Conservation (phyloP, 1,140 invertebrate genomes). For the Brachystomella parvula region DNA sequence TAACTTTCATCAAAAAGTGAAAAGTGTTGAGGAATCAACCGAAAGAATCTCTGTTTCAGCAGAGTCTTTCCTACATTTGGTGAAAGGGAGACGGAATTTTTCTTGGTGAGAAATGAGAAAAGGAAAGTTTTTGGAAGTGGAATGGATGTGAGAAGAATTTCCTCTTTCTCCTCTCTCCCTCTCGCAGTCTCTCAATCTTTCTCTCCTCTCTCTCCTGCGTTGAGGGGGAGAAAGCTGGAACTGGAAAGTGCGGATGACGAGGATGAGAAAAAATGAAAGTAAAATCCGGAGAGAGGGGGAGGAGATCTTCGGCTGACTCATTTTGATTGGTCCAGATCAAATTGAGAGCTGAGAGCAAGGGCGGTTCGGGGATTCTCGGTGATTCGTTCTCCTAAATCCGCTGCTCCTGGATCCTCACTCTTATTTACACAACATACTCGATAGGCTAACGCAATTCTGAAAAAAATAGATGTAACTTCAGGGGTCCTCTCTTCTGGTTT, state of each 20-base stretch:
- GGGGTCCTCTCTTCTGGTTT: neutral
- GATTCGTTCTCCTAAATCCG: neutral
- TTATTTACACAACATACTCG: constrained; percentile 4
- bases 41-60: constrained; percentile 3
- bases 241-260: constrained; percentile 17
- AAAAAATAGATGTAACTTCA: constrained; percentile 17
- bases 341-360: neutral
- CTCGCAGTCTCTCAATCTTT: too few relatives aligned
- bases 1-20: neutral
- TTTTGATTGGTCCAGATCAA: constrained; percentile 20
- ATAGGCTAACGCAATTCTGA: constrained; percentile 25
- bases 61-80: neutral
- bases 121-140: neutral
- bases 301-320: constrained; percentile 2
- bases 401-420: neutral
- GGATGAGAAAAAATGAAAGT: constrained; percentile 3
- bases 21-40: neutral
- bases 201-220: too few relatives aligned
- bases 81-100: neutral
- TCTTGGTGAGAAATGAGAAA: neutral
- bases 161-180: too few relatives aligned
- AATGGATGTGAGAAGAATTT: constrained; percentile 7
- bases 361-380: constrained; percentile 5
- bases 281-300: neutral
- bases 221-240: neutral